A percentile compares a stretch with the other conserved stretches of the same genome.
These are phyloP conservation scores for Phallusia fumigata DNA, from an alignment of 23 tunicate genomes.

Conservation along the genomic window DNA sequence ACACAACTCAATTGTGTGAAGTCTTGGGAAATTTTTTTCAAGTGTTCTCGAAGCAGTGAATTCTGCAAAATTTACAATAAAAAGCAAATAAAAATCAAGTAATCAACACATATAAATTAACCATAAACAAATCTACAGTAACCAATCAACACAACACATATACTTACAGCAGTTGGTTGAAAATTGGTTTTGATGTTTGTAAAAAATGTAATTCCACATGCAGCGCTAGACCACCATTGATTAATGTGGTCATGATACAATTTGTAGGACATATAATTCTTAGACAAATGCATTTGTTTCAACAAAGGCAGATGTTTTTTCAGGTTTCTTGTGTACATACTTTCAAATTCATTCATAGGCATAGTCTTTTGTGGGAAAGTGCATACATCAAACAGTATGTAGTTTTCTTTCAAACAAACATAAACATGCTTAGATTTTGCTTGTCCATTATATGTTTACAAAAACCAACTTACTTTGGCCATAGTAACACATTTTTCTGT, in stretches of 20 bases:
- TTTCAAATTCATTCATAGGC: background rate
- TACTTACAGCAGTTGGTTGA: background rate
- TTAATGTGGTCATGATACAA: background rate
- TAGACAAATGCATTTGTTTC: background rate
- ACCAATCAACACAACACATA: background rate
- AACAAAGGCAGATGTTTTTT: background rate
- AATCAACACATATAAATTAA: no score
- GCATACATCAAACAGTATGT: background rate
- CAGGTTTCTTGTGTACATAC: background rate
- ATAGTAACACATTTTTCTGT: no score
- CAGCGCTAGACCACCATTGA: no score
- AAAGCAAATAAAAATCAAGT: no score
- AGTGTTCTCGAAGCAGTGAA: background rate
- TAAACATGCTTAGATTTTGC: no score
- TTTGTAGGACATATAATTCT: background rate
- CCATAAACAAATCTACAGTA: no score
- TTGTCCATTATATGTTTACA: no score
- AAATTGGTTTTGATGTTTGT: no score
- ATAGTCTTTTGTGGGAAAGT: no score
- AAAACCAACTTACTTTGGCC: no score
- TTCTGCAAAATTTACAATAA: background rate
- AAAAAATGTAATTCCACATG: no score
- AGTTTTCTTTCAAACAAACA: background rate
- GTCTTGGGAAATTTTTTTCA: background rate
- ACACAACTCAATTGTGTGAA: background rate